A percentile compares a stretch with the other conserved stretches of the same genome.
These are phyloP conservation scores for Diabrotica virgifera DNA, from an alignment of 1,140 invertebrate species.

Conservation along the genomic window DNA sequence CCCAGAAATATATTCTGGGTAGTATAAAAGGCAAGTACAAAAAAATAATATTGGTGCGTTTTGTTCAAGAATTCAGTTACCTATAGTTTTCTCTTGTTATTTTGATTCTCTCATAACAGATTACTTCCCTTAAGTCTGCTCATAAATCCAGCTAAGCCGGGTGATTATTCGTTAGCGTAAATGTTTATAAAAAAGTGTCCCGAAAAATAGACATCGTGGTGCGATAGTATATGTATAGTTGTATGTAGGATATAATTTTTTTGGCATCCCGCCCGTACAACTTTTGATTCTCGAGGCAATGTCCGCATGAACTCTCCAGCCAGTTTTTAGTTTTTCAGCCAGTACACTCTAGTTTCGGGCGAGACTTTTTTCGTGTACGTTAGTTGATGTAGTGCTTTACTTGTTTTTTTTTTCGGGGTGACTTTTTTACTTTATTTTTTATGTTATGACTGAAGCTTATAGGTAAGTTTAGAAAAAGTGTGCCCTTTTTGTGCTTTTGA, in stretches of 20 bases:
- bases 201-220: not conserved
- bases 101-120: no score
- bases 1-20: no score
- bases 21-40: no score
- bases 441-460: not conserved
- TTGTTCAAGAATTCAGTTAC: no score
- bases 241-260: not conserved
- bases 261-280: not conserved
- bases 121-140: no score
- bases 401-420: not conserved
- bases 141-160: no score
- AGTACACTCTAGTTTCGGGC: not conserved
- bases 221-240: not conserved
- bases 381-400: not conserved
- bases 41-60: no score
- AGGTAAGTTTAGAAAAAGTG: not conserved
- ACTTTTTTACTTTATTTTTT: not conserved
- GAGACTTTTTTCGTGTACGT: not conserved
- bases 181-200: not conserved
- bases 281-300: slow-evolving; percentile 1
- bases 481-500: no score
- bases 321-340: not conserved
- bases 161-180: not conserved
- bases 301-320: slow-evolving; percentile 1
- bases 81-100: no score